A percentile compares a stretch with the other conserved stretches of the same genome.
These are phyloP conservation scores for Crotalus helleri DNA, from an alignment of 2,113 vertebrate species.

Conservation along the genomic window DNA sequence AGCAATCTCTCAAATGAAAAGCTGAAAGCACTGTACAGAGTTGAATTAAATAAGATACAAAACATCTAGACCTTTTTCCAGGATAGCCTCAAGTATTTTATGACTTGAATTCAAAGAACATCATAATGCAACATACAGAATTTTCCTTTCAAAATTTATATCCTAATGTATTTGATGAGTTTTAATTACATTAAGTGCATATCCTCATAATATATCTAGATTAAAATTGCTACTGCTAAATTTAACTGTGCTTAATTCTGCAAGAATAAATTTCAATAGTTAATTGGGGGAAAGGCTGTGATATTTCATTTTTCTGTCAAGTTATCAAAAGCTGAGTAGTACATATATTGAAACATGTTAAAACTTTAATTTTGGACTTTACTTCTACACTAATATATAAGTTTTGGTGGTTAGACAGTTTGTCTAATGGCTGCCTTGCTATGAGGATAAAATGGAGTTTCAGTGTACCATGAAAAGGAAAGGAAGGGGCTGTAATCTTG, in stretches of 20 bases:
- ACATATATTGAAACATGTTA: background rate
- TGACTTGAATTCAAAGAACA: slow-evolving; percentile 28
- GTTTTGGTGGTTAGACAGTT: background rate
- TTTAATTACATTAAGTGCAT: slow-evolving; percentile 58
- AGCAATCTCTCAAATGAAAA: slow-evolving; percentile 47
- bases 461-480: background rate
- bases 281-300: background rate
- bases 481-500: background rate
- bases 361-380: background rate
- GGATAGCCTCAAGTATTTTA: slow-evolving; percentile 23
- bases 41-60: slow-evolving; percentile 48
- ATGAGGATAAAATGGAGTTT: background rate
- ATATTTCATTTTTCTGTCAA: background rate
- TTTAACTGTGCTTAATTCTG: slow-evolving; percentile 51
- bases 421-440: background rate
- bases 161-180: slow-evolving; percentile 22
- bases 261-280: slow-evolving; percentile 40
- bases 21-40: slow-evolving; percentile 50
- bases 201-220: slow-evolving; percentile 26
- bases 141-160: slow-evolving; percentile 40
- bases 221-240: slow-evolving; percentile 51
- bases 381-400: background rate
- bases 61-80: slow-evolving; percentile 26
- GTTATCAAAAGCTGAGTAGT: background rate
- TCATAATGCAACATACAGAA: slow-evolving; percentile 54